Percentiles rank a stretch among this genome's conserved stretches.
These are phyloP conservation scores for Agelas oroides DNA, from an alignment of 37 sponge, comb jelly and placozoan genomes.

Conservation along the genomic window DNA sequence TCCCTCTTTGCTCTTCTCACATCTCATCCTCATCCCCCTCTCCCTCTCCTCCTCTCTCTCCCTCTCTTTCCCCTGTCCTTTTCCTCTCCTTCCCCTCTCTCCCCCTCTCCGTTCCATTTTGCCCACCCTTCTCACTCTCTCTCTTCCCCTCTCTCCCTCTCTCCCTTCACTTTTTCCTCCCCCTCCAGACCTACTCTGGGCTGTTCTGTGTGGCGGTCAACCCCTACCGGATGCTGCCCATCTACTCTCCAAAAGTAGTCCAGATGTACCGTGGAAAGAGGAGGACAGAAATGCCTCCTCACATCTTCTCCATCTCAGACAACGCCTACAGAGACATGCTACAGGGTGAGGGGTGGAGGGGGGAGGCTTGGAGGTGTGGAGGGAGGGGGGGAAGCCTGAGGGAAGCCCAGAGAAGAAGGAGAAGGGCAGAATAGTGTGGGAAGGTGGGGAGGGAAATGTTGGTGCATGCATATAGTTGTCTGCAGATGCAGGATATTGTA, in stretches of 20 bases:
- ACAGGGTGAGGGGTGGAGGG: slow-evolving; percentile 77
- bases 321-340: slow-evolving; percentile 97
- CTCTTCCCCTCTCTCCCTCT: background rate
- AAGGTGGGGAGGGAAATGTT: background rate
- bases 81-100: slow-evolving; percentile 13
- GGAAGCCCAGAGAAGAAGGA: background rate
- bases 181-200: slow-evolving; percentile 96
- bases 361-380: too few species aligned
- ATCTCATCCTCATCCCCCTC: background rate
- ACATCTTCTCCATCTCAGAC: slow-evolving; percentile 96
- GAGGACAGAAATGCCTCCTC: slow-evolving; percentile 95
- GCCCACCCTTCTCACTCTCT: background rate
- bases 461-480: background rate
- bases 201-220: slow-evolving; percentile 99
- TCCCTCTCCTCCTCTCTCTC: background rate
- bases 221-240: slow-evolving; percentile 93
- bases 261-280: slow-evolving; percentile 95
- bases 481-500: too few species aligned
- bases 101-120: background rate
- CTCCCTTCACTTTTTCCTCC: background rate
- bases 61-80: too few species aligned
- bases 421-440: background rate
- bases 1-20: too few species aligned
- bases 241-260: slow-evolving; percentile 92
- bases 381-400: background rate